Percentiles rank a stretch among this genome's conserved stretches.
phyloP scores from a whole-genome alignment of 2,113 vertebrate species.

The Falco punctatus region DNA sequence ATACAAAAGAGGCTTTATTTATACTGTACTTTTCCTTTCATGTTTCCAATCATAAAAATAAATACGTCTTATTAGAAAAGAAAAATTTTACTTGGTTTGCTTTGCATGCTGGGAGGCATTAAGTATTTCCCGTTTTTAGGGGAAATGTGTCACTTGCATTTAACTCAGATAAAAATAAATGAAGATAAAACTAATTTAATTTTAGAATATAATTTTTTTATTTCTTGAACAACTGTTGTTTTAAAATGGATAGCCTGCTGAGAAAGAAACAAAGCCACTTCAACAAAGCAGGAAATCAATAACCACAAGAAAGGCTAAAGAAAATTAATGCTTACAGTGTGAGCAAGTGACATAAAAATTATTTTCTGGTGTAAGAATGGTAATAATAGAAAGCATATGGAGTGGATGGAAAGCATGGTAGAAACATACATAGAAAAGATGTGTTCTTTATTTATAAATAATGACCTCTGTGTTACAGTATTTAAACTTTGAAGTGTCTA shows the following conservation, averaged over 20 bases:
- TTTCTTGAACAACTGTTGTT: constrained; percentile 57
- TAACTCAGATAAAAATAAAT: constrained; percentile 49
- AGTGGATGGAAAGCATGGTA: neutral
- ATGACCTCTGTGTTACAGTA: constrained; percentile 33
- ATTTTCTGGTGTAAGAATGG: constrained; percentile 52
- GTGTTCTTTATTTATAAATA: constrained; percentile 51
- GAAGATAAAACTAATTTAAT: constrained; percentile 59
- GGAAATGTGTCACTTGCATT: constrained; percentile 30
- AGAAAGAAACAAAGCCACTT: constrained; percentile 55
- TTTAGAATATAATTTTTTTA: constrained; percentile 27
- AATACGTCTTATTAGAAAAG: neutral
- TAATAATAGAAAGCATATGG: constrained; percentile 53
- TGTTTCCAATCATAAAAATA: constrained; percentile 46
- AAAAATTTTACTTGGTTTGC: neutral
- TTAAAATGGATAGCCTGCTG: constrained; percentile 54
- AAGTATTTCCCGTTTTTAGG: neutral
- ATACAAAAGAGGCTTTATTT: constrained; percentile 49
- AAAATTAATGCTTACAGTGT: constrained; percentile 46
- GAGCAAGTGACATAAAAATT: constrained; percentile 40
- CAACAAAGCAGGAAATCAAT: constrained; percentile 66
- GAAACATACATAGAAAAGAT: constrained; percentile 12
- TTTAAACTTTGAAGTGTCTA: constrained; percentile 46
- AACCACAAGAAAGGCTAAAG: constrained; percentile 61
- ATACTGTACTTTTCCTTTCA: neutral
- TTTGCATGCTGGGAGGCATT: neutral